Conservation (phyloP, 1,140 invertebrate species). For the Lordiphosa collinella region DNA sequence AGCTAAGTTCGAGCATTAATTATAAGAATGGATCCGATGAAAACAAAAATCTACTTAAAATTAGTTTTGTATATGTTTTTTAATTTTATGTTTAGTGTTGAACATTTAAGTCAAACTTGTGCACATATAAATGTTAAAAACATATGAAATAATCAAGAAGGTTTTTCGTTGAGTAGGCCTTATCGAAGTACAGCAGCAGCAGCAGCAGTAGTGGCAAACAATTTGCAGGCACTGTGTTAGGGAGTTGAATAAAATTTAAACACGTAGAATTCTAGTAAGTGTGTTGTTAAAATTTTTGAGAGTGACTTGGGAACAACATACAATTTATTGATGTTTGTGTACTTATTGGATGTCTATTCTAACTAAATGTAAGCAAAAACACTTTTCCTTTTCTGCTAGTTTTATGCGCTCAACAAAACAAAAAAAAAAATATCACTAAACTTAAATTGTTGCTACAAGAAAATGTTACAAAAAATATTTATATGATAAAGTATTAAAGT, state of each 20-base stretch:
- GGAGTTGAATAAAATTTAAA: conserved; percentile 29
- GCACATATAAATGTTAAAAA: conserved; percentile 76
- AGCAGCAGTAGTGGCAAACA: background rate
- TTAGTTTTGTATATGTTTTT: conserved; percentile 77
- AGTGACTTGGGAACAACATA: conserved; percentile 66
- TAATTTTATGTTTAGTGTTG: conserved; percentile 49
- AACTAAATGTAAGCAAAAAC: conserved; percentile 9
- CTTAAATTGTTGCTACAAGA: conserved; percentile 38
- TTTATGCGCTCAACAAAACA: conserved; percentile 45
- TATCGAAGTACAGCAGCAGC: conserved; percentile 27
- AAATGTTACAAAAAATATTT: conserved; percentile 33
- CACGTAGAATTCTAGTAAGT: background rate
- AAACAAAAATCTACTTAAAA: conserved; percentile 47
- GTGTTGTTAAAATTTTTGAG: conserved; percentile 16
- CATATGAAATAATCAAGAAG: conserved; percentile 36
- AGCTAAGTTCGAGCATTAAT: background rate
- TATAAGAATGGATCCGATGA: conserved; percentile 13
- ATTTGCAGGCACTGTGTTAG: conserved; percentile 27
- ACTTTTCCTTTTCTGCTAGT: conserved; percentile 17
- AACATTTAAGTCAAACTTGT: conserved; percentile 74
- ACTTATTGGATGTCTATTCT: conserved; percentile 32
- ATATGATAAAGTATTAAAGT: conserved; percentile 70
- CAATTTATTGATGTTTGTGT: conserved; percentile 56
- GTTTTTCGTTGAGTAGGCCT: conserved; percentile 49
- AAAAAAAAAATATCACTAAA: conserved; percentile 34